Evolutionary conservation across 2,888 invertebrate genomes (phyloP).

Genomic region (Eupithecia vulgata): DNA sequence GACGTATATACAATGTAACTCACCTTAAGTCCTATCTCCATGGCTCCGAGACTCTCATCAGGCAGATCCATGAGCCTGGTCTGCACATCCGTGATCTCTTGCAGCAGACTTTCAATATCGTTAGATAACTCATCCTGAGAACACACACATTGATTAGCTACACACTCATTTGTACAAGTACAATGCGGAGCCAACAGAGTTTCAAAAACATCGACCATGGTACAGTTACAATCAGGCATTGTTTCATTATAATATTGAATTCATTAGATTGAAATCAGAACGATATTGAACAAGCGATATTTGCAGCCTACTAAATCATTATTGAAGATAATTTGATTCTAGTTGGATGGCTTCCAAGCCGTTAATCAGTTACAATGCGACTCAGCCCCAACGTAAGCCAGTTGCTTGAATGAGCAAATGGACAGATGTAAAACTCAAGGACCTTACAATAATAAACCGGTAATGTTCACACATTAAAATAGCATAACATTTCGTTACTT

Average conservation of each 20-base stretch:
- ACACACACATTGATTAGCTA: constrained; percentile 77
- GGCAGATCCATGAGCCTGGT: constrained; percentile 87
- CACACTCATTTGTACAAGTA: constrained; percentile 52
- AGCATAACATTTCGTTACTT: not conserved
- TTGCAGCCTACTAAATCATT: constrained; percentile 52
- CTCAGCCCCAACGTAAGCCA: constrained; percentile 37
- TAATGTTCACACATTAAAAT: not conserved
- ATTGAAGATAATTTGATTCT: constrained; percentile 49
- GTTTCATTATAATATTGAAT: constrained; percentile 16
- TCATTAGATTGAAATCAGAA: constrained; percentile 30
- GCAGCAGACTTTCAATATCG: constrained; percentile 88
- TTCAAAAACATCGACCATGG: constrained; percentile 4
- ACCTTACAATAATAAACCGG: constrained; percentile 17
- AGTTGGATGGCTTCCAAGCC: constrained; percentile 54
- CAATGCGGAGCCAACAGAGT: constrained; percentile 50
- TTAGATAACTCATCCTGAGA: constrained; percentile 86
- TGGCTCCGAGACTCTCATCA: constrained; percentile 87
- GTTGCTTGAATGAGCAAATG: constrained; percentile 39
- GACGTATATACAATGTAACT: constrained; percentile 63
- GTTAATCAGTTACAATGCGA: constrained; percentile 48
- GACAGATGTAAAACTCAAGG: constrained; percentile 28
- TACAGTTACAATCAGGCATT: constrained; percentile 24
- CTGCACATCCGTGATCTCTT: constrained; percentile 87
- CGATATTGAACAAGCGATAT: constrained; percentile 31
- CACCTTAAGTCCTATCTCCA: constrained; percentile 89